A percentile compares a stretch with the other conserved stretches of the same genome.
phyloP scores from a whole-genome alignment of 2,113 vertebrate species.

The Nycticorax nycticorax region DNA sequence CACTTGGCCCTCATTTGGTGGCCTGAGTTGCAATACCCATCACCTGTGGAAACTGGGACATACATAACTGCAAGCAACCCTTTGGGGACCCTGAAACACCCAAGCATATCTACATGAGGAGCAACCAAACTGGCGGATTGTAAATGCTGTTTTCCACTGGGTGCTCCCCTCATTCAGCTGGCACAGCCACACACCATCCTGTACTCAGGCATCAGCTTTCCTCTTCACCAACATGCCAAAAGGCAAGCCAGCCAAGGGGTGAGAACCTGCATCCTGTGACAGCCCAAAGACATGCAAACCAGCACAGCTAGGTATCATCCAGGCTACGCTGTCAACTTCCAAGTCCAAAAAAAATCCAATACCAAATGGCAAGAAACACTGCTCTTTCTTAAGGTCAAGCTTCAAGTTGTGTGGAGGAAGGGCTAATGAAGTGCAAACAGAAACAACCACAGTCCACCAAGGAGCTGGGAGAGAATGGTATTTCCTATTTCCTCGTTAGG shows the following conservation, averaged over 20 bases:
- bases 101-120: not conserved
- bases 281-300: not conserved
- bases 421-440: not conserved
- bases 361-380: not conserved
- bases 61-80: not conserved
- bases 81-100: not conserved
- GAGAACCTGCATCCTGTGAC: not conserved
- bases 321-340: not conserved
- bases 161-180: not conserved
- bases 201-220: not conserved
- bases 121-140: not conserved
- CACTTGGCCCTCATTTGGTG: not conserved
- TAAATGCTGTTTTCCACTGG: not conserved
- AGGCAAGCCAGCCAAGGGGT: not conserved
- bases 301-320: fast-evolving
- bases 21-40: not conserved
- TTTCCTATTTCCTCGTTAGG: not conserved
- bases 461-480: not conserved
- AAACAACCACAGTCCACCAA: not conserved
- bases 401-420: not conserved
- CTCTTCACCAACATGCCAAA: not conserved
- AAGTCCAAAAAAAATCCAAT: not conserved
- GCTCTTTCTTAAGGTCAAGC: not conserved
- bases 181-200: not conserved
- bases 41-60: not conserved